Evolutionary conservation across 2,113 vertebrate genomes (phyloP).

Genomic region (Podarcis raffonei): DNA sequence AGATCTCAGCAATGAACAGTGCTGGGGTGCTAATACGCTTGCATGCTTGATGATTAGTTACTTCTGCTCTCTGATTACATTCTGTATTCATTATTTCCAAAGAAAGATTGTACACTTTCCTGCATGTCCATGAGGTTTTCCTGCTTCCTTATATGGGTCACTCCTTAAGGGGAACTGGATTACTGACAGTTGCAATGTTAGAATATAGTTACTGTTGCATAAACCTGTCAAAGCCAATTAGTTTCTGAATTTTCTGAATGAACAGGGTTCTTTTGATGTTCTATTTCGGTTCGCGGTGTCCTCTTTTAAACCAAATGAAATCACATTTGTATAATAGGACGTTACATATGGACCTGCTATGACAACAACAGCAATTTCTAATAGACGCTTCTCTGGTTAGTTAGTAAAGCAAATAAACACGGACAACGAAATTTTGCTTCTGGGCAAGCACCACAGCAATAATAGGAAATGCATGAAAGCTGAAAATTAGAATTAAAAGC

Average conservation of each 20-base stretch:
- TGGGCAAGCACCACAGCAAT: slow-evolving; percentile 17
- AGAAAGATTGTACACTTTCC: not conserved
- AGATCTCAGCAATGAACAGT: not conserved
- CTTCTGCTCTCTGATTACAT: not conserved
- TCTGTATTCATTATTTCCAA: not conserved
- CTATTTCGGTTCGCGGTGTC: not conserved
- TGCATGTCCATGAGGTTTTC: not conserved
- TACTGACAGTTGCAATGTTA: slow-evolving; percentile 19
- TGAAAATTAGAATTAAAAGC: not conserved
- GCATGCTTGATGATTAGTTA: no score
- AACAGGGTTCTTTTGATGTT: not conserved
- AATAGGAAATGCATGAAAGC: slow-evolving; percentile 33
- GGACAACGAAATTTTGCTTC: slow-evolving; percentile 7
- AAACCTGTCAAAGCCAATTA: slow-evolving; percentile 22
- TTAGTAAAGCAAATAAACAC: not conserved
- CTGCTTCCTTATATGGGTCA: not conserved
- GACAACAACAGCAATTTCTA: not conserved
- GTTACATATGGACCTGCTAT: not conserved
- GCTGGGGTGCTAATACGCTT: not conserved
- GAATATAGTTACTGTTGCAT: slow-evolving; percentile 27
- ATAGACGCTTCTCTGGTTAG: not conserved
- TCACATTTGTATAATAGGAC: not conserved
- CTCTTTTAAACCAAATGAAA: slow-evolving; percentile 3
- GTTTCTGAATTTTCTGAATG: slow-evolving; percentile 18
- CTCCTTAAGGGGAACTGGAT: not conserved